phyloP scores from a whole-genome alignment of 2,797 vertebrate genomes.

The Esox masquinongy region DNA sequence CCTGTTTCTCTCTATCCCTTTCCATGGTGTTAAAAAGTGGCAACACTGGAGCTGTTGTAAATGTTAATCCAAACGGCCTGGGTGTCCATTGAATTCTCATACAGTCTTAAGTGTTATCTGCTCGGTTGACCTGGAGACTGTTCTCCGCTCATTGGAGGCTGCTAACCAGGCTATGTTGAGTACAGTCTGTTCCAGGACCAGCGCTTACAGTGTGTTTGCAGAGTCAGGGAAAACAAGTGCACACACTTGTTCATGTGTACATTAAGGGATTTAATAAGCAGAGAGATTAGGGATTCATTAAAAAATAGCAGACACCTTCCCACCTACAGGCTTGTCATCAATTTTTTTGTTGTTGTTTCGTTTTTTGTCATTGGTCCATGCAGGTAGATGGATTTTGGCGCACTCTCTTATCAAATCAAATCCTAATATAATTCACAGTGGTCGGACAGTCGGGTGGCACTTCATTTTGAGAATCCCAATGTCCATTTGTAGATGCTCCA shows the following conservation, averaged over 20 bases:
- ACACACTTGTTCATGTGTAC: conserved; percentile 13
- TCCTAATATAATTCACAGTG: too few relatives aligned
- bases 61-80: conserved; percentile 11
- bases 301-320: conserved; percentile 18
- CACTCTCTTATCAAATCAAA: neutral
- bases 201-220: neutral
- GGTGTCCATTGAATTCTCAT: neutral
- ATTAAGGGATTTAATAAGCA: conserved; percentile 27
- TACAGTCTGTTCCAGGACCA: conserved; percentile 16
- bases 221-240: conserved; percentile 20
- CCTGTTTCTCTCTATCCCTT: neutral
- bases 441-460: too few relatives aligned
- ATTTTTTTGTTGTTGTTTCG: neutral
- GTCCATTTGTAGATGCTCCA: too few relatives aligned
- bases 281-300: conserved; percentile 33
- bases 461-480: too few relatives aligned
- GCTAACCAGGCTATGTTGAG: conserved; percentile 13
- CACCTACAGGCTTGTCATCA: neutral
- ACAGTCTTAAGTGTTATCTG: conserved; percentile 16
- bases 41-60: conserved; percentile 12
- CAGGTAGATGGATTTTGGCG: neutral
- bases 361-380: neutral
- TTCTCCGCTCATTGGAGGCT: conserved; percentile 14
- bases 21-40: conserved; percentile 22
- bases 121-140: conserved; percentile 19